Conservation (phyloP, 2,113 vertebrate species). For the Cryptotis parvus region DNA sequence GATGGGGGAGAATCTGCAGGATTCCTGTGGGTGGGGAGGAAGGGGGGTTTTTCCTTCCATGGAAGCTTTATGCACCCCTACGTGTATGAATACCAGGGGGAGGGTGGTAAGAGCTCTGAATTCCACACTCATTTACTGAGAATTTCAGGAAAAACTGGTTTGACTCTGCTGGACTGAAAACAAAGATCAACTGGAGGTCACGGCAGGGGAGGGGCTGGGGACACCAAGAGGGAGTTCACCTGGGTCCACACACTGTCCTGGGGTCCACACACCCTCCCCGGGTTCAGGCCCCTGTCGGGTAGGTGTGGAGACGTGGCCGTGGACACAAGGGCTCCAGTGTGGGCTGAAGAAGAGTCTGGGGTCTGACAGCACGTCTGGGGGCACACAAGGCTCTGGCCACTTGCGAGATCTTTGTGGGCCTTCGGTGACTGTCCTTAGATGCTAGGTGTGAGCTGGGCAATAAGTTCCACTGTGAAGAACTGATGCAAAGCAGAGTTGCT, state of each 20-base stretch:
- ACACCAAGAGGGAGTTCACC: conserved; percentile 31
- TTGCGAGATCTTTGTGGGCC: not conserved
- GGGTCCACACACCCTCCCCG: not conserved
- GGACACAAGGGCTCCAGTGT: not conserved
- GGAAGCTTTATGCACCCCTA: not conserved
- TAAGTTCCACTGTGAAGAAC: not conserved
- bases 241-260: no score
- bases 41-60: not conserved
- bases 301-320: accelerated
- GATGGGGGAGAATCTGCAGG: not conserved
- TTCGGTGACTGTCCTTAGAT: not conserved
- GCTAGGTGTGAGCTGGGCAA: not conserved
- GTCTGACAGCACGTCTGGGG: not conserved
- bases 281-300: conserved; percentile 13
- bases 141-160: conserved; percentile 83
- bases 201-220: conserved; percentile 4
- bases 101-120: not conserved
- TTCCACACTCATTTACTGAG: conserved; percentile 71
- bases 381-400: not conserved
- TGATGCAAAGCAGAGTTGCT: accelerated
- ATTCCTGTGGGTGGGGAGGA: not conserved
- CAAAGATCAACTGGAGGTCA: conserved; percentile 77
- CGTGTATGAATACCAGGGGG: not conserved
- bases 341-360: not conserved
- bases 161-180: conserved; percentile 59